These are phyloP conservation scores for Eunapius fragilis DNA, from an alignment of 37 sponge, comb jelly and placozoan species.

Conservation along the genomic window DNA sequence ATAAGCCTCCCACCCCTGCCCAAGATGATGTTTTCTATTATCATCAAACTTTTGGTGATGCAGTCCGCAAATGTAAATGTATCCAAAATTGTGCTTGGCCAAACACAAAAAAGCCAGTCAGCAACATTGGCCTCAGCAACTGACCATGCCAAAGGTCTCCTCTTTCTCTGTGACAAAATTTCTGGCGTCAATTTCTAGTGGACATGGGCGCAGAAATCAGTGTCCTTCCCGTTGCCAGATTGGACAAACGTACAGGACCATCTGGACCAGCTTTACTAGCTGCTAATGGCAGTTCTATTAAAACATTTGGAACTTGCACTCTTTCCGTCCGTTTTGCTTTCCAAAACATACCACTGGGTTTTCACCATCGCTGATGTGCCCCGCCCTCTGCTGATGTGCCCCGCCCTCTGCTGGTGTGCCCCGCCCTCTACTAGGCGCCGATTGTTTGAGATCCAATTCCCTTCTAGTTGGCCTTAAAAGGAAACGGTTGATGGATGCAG, in stretches of 20 bases:
- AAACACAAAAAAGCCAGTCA: background rate
- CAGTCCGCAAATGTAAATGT: background rate
- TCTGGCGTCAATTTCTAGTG: conserved; percentile 25
- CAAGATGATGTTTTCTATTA: background rate
- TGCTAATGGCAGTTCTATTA: conserved; percentile 17
- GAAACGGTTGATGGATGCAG: too few relatives aligned
- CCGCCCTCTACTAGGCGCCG: too few relatives aligned
- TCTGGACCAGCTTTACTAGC: conserved; percentile 17
- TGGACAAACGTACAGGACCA: conserved; percentile 6
- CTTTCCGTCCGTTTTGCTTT: too few relatives aligned
- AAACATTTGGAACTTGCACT: conserved; percentile 14
- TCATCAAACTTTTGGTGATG: background rate
- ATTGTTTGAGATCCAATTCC: too few relatives aligned
- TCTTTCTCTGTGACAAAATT: background rate
- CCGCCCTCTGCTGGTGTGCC: too few relatives aligned
- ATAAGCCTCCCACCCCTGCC: background rate
- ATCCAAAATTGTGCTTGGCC: background rate
- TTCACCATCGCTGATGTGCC: conserved; percentile 18
- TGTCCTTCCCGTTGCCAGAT: too few relatives aligned
- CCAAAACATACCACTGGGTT: too few relatives aligned
- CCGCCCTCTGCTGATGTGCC: conserved; percentile 35
- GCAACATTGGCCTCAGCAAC: background rate
- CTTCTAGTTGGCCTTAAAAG: conserved; percentile 25
- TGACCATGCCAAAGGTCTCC: background rate
- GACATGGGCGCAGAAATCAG: too few relatives aligned